Evolutionary conservation across 2,888 invertebrate genomes (phyloP).

Genomic region (Entomobrya multifasciata): DNA sequence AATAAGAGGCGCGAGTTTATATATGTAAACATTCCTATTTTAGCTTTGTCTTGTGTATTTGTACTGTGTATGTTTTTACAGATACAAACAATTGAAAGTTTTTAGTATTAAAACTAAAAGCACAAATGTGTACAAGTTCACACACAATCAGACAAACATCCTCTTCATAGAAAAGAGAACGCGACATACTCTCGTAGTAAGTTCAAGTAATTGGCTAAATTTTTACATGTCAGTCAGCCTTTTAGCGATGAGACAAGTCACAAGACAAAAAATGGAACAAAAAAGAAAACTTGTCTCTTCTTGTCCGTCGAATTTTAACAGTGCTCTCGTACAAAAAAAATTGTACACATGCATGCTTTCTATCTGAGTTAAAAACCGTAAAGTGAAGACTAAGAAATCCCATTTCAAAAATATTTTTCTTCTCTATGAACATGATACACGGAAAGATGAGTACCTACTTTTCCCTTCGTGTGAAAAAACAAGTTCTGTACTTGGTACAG

Average conservation of each 20-base stretch:
- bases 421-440: neutral
- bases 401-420: too few relatives aligned
- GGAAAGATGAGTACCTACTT: too few relatives aligned
- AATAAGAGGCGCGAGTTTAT: neutral
- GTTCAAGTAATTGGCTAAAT: conserved; percentile 74
- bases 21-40: too few relatives aligned
- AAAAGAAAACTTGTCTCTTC: conserved; percentile 38
- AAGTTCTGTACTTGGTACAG: too few relatives aligned
- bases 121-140: conserved; percentile 47
- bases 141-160: conserved; percentile 49
- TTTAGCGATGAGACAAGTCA: conserved; percentile 59
- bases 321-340: conserved; percentile 20
- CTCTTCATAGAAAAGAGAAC: conserved; percentile 42
- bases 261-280: conserved; percentile 59
- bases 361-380: too few relatives aligned
- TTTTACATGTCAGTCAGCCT: conserved; percentile 74
- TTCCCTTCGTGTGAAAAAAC: too few relatives aligned
- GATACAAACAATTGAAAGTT: conserved; percentile 11
- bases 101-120: conserved; percentile 27
- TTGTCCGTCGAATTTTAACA: neutral
- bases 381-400: too few relatives aligned
- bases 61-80: neutral
- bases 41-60: too few relatives aligned
- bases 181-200: neutral
- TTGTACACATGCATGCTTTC: too few relatives aligned